These are phyloP conservation scores for Hyposoter dolosus DNA, from an alignment of 2,888 invertebrate species.

Conservation along the genomic window DNA sequence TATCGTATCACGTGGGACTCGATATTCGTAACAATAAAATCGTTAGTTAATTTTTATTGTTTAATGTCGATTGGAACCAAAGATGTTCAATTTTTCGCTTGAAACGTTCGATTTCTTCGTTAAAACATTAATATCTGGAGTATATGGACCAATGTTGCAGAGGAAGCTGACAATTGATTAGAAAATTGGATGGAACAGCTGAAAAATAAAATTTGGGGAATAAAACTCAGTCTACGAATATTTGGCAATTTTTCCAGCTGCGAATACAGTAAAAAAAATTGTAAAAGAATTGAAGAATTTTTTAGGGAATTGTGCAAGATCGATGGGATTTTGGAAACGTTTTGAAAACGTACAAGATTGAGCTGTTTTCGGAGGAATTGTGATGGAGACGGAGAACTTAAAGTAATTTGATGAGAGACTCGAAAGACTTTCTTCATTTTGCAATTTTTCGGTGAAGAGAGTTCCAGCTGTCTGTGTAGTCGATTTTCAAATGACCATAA, in stretches of 20 bases:
- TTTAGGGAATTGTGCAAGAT: not conserved
- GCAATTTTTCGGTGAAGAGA: conserved; percentile 91
- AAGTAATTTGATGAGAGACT: not conserved
- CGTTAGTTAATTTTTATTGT: not conserved
- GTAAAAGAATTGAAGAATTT: not conserved
- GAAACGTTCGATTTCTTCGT: not conserved
- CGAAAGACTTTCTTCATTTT: conserved; percentile 80
- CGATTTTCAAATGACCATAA: conserved; percentile 92
- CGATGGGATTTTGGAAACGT: not conserved
- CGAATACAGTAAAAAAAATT: not conserved
- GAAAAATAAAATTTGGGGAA: not conserved
- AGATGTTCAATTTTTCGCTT: not conserved
- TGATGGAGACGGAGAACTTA: conserved; percentile 14
- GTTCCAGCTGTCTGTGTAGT: conserved; percentile 94
- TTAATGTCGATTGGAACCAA: not conserved
- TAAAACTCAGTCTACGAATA: not conserved
- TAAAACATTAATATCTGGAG: not conserved
- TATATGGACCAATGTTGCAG: not conserved
- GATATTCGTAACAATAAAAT: conserved; percentile 18
- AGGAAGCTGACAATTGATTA: not conserved
- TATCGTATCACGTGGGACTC: conserved; percentile 4
- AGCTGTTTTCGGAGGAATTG: not conserved
- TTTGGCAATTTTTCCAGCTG: conserved; percentile 10
- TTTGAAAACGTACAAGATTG: not conserved
- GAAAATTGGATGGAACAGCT: not conserved